Conservation (phyloP, 1,140 invertebrate genomes). For the Tetramorium alpestre region DNA sequence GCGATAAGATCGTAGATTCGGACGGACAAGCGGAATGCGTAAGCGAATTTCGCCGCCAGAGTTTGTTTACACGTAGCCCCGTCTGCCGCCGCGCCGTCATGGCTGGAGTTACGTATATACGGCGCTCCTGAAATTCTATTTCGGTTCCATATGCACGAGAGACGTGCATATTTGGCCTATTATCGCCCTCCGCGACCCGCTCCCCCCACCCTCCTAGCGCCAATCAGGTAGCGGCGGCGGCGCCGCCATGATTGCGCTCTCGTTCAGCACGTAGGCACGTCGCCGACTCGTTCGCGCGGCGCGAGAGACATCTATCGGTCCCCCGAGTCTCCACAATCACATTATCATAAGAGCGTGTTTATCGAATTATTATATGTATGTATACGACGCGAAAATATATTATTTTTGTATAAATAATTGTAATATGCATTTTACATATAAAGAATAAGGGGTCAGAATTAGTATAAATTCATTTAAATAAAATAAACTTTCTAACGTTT, state of each 20-base stretch:
- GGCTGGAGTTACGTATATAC: background rate
- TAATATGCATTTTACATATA: no score
- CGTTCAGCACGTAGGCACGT: conserved; percentile 78
- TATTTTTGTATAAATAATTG: no score
- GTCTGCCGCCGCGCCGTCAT: background rate
- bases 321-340: no score
- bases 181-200: conserved; percentile 62
- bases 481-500: no score
- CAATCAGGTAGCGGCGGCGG: background rate
- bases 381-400: background rate
- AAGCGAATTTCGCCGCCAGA: conserved; percentile 13
- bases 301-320: conserved; percentile 17
- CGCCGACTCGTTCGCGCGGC: background rate
- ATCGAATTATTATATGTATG: background rate
- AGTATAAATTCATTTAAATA: no score
- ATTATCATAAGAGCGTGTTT: background rate
- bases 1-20: conserved; percentile 30
- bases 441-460: no score
- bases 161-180: conserved; percentile 69
- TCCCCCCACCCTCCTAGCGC: conserved; percentile 13
- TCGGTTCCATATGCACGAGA: conserved; percentile 35
- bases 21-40: background rate
- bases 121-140: conserved; percentile 61
- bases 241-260: conserved; percentile 72
- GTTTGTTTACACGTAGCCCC: conserved; percentile 2